Evolutionary conservation across 2,113 vertebrate species (phyloP).

Genomic region (Callipepla squamata): DNA sequence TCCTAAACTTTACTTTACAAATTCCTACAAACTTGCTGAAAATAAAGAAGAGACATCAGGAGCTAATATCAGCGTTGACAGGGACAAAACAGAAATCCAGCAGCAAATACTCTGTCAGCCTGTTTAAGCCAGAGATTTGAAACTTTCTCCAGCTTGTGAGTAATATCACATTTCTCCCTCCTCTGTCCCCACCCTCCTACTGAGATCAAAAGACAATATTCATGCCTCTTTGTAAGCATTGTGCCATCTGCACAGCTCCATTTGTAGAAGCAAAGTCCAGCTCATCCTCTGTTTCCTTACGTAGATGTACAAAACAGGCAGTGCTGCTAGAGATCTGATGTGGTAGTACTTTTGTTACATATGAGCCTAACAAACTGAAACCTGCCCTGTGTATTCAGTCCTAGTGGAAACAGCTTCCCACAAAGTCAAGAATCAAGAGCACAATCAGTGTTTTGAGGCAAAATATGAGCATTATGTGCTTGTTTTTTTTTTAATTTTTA

Average conservation of each 20-base stretch:
- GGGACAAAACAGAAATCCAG: slow-evolving; percentile 39
- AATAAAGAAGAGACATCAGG: background rate
- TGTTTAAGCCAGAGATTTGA: slow-evolving; percentile 41
- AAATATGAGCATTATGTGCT: background rate
- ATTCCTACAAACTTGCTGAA: background rate
- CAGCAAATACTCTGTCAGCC: slow-evolving; percentile 28
- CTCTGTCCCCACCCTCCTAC: slow-evolving; percentile 60
- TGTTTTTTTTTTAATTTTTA: background rate
- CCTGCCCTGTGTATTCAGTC: background rate
- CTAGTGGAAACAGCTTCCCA: background rate
- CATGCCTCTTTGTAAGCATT: slow-evolving; percentile 57
- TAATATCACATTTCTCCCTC: slow-evolving; percentile 58
- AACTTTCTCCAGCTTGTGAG: slow-evolving; percentile 58
- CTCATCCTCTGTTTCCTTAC: slow-evolving; percentile 51
- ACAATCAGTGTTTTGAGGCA: slow-evolving; percentile 11
- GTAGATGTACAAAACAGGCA: slow-evolving; percentile 18
- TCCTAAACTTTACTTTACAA: background rate
- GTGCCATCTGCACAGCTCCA: slow-evolving; percentile 66
- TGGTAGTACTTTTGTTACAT: background rate
- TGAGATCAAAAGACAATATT: slow-evolving; percentile 74
- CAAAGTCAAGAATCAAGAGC: slow-evolving; percentile 26
- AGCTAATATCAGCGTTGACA: background rate
- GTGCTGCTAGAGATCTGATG: slow-evolving; percentile 47
- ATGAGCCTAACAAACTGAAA: slow-evolving; percentile 30
- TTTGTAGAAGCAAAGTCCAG: slow-evolving; percentile 53